Evolutionary conservation across 2,888 invertebrate genomes (phyloP).

Genomic region (Deilephila elpenor): DNA sequence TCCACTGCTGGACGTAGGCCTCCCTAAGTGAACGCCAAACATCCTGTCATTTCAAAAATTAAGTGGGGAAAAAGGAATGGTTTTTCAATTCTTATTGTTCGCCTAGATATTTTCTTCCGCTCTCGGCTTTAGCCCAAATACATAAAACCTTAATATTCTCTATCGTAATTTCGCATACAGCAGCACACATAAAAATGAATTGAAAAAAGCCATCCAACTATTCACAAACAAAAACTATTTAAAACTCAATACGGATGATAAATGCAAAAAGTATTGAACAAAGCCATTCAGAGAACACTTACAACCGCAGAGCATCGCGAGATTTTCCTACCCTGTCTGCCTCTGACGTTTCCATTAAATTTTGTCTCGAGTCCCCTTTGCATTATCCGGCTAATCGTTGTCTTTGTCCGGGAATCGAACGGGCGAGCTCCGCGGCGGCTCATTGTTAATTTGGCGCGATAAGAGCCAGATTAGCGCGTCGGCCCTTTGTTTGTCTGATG

Average conservation of each 20-base stretch:
- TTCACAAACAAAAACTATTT: neutral
- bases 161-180: no score
- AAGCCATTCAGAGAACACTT: neutral
- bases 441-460: constrained; percentile 17
- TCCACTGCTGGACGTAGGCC: no score
- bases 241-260: constrained; percentile 2
- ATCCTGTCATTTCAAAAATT: no score
- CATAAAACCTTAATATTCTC: no score
- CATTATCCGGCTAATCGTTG: constrained; percentile 29
- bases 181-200: no score
- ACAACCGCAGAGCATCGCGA: neutral
- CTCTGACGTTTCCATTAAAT: constrained; percentile 31
- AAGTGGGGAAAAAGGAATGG: no score
- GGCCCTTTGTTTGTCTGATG: constrained; percentile 18
- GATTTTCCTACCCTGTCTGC: neutral
- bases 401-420: constrained; percentile 27
- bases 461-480: neutral
- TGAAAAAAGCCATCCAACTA: no score
- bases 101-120: no score
- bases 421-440: neutral
- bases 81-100: no score
- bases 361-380: constrained; percentile 21
- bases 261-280: constrained; percentile 6
- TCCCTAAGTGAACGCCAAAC: no score
- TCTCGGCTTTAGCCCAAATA: no score